Evolutionary conservation across 2,797 vertebrate genomes (phyloP).

Genomic region (Sebastes iracundus): DNA sequence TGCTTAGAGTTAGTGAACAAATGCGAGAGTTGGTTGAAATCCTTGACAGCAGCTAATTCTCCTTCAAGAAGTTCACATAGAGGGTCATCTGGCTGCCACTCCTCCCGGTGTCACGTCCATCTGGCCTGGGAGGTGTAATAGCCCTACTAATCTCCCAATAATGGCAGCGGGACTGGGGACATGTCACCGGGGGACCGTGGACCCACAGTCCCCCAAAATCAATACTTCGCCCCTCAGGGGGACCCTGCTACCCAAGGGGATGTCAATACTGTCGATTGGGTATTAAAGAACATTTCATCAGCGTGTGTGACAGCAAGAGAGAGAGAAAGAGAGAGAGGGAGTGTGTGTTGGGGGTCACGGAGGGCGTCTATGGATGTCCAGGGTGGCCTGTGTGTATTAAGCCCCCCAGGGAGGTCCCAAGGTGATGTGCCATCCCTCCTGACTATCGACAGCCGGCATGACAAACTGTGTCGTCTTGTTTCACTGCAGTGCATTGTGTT

Average conservation of each 20-base stretch:
- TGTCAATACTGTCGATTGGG: slow-evolving; percentile 86
- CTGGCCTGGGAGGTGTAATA: slow-evolving; percentile 79
- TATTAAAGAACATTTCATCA: slow-evolving; percentile 87
- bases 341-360: slow-evolving; percentile 61
- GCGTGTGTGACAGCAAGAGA: slow-evolving; percentile 62
- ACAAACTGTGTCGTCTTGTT: slow-evolving; percentile 68
- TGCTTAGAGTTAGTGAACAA: not conserved
- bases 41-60: slow-evolving; percentile 37
- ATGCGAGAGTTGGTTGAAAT: slow-evolving; percentile 13
- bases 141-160: slow-evolving; percentile 82
- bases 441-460: slow-evolving; percentile 73
- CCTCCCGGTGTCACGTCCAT: slow-evolving; percentile 60
- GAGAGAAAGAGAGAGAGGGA: slow-evolving; percentile 39
- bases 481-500: slow-evolving; percentile 46
- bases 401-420: slow-evolving; percentile 61
- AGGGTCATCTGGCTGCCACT: slow-evolving; percentile 49
- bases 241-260: slow-evolving; percentile 67
- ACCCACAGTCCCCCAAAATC: slow-evolving; percentile 76
- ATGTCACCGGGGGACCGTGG: slow-evolving; percentile 70
- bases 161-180: slow-evolving; percentile 74
- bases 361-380: slow-evolving; percentile 46
- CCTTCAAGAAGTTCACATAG: slow-evolving; percentile 31
- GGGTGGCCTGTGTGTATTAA: slow-evolving; percentile 74
- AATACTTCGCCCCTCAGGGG: slow-evolving; percentile 72
- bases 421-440: slow-evolving; percentile 71